A percentile compares a stretch with the other conserved stretches of the same genome.
These are phyloP conservation scores for Epinotia brunnichana DNA, from an alignment of 2,888 invertebrate species.

Conservation along the genomic window DNA sequence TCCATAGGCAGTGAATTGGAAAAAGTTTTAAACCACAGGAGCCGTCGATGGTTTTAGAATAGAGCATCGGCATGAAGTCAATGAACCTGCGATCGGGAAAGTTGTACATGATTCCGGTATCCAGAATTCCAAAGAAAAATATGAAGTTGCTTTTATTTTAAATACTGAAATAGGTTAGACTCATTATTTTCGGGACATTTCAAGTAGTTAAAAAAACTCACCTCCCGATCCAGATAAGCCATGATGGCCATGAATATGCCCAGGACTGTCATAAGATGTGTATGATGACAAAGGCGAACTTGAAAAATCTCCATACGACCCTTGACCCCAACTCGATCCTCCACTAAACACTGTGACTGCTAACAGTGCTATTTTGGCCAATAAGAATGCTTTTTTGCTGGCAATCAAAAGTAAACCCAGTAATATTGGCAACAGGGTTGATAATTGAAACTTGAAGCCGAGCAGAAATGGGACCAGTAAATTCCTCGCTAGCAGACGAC, in stretches of 20 bases:
- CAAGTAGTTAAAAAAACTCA: constrained; percentile 48
- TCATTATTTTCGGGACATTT: neutral
- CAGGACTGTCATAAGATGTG: constrained; percentile 64
- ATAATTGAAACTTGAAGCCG: constrained; percentile 91
- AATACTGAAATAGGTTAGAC: too few relatives aligned
- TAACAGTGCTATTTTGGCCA: constrained; percentile 89
- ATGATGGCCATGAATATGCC: constrained; percentile 66
- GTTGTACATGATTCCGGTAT: constrained; percentile 49
- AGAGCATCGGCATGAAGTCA: constrained; percentile 68
- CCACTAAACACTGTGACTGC: constrained; percentile 87
- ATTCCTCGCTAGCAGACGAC: constrained; percentile 87
- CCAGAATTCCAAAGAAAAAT: constrained; percentile 45
- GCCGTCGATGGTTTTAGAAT: constrained; percentile 57
- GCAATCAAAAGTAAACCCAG: constrained; percentile 88
- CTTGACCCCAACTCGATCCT: constrained; percentile 70
- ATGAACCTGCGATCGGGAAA: constrained; percentile 61
- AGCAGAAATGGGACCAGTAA: constrained; percentile 90
- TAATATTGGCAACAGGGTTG: constrained; percentile 88
- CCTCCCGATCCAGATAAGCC: constrained; percentile 58
- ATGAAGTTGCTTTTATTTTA: neutral
- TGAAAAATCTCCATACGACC: constrained; percentile 60
- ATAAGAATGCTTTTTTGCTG: constrained; percentile 89
- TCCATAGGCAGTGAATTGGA: constrained; percentile 49
- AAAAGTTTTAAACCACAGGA: constrained; percentile 24
- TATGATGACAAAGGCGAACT: constrained; percentile 67